Evolutionary conservation across 2,888 invertebrate species (phyloP), one percentile per base, ranked within the genome.

Genomic region (Eupithecia tripunctaria): DNA sequence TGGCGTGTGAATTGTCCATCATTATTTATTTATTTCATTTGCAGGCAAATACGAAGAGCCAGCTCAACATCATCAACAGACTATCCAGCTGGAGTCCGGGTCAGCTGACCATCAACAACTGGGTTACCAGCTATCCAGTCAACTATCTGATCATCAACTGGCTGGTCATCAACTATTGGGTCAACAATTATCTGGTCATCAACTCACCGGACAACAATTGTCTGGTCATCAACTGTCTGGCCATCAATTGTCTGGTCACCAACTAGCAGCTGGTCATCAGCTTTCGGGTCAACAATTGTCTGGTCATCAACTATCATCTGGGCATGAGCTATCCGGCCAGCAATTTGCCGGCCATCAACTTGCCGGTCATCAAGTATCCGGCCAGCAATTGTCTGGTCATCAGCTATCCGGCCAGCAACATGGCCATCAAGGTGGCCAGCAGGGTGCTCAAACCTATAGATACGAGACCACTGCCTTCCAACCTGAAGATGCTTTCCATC

Each of bases 31-130:
- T 25, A 41, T 67, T 71, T 68, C 41, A 32, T 60, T 41, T 74
- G 73, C 80, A 88, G 89, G 88, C 63, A 81, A 84, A 69, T 88
- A 89, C 78, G 81, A 76, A 15, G 63, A 70, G 14, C 68, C 68
- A 12, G 41, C 63, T 25, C 68, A 68, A 36, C 62, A 63, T 60
- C 71, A 68, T 14, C 67, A 70, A 43, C 51, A 68, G 29, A 3
- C 25, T 2, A 29, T 51, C n/a, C 67, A 73, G 18, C 72, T 72
- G 14, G 63, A 66, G 51, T 25, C 27, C 6, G 38, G 25, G 67
- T 63, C 29, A 64, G 25, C 15, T 62, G 47, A 29, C 32, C 65
- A 66, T 10, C 71, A 62, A 8, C 25, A 41, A 38, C 56, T 38
- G 12, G 59, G 41, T 21, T 59, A 67, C 32, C 36, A 56, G 21